phyloP scores from a whole-genome alignment of 2,888 invertebrate genomes.

The Lysandra bellargus region DNA sequence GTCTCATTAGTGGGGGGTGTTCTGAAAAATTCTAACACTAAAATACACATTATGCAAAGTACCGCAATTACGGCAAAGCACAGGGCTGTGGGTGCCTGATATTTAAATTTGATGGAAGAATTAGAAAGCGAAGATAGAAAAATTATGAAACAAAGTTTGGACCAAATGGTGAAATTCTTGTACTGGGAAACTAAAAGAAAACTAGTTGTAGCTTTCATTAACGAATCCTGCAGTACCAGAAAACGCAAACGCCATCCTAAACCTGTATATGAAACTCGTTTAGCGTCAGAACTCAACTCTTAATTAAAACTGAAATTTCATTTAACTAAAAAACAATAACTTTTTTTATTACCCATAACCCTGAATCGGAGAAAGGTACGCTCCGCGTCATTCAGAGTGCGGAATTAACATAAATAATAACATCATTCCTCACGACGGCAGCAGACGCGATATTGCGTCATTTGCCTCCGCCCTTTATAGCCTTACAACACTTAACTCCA shows the following conservation, averaged over 20 bases:
- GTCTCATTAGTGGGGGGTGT: conserved; percentile 69
- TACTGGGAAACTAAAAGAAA: no score
- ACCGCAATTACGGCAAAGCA: conserved; percentile 68
- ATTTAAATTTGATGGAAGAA: not conserved
- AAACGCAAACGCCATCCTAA: not conserved
- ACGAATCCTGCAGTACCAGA: not conserved
- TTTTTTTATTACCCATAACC: conserved; percentile 44
- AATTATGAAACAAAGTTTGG: no score
- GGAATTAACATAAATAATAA: conserved; percentile 81
- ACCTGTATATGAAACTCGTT: not conserved
- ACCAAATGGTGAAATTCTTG: no score
- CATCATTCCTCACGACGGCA: conserved; percentile 64
- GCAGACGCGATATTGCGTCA: conserved; percentile 63
- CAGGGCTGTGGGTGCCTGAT: conserved; percentile 45
- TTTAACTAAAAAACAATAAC: not conserved
- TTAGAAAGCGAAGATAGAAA: no score
- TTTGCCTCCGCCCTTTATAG: conserved; percentile 68
- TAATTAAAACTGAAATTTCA: not conserved
- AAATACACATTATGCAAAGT: conserved; percentile 80
- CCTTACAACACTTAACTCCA: conserved; percentile 68
- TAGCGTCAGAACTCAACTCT: not conserved
- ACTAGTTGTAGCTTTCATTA: not conserved
- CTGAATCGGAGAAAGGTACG: conserved; percentile 62
- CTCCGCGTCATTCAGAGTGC: conserved; percentile 74
- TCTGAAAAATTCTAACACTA: conserved; percentile 72